Conservation (phyloP, 92 coral and sea anemone species). For the Palythoa grandis region DNA sequence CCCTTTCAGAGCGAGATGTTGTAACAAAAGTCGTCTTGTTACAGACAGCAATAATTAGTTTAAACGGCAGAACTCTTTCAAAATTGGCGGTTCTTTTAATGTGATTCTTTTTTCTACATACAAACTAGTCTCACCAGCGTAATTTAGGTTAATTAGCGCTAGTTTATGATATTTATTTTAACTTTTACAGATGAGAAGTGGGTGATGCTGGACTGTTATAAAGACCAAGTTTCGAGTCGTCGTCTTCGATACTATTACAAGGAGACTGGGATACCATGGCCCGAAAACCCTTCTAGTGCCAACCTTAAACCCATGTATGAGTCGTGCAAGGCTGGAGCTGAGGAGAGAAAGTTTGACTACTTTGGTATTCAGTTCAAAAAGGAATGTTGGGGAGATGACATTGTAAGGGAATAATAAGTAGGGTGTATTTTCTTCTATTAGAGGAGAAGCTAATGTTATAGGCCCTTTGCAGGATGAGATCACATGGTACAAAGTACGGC, state of each 20-base stretch:
- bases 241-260: conserved; percentile 29
- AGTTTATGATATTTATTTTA: neutral
- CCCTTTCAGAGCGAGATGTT: too few relatives aligned
- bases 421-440: neutral
- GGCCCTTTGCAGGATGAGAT: too few relatives aligned
- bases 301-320: conserved; percentile 34
- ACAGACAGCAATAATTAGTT: too few relatives aligned
- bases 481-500: too few relatives aligned
- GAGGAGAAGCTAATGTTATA: too few relatives aligned
- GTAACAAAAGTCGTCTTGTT: too few relatives aligned
- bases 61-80: too few relatives aligned
- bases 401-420: neutral
- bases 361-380: conserved; percentile 27
- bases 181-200: conserved; percentile 14
- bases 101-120: neutral
- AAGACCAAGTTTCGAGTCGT: neutral
- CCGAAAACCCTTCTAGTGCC: conserved; percentile 24
- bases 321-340: conserved; percentile 39
- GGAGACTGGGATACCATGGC: conserved; percentile 26
- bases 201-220: conserved; percentile 18
- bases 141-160: neutral
- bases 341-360: conserved; percentile 23
- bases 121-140: neutral
- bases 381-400: conserved; percentile 44
- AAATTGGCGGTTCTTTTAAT: neutral